Percentiles rank a stretch among this genome's conserved stretches.
These are phyloP conservation scores for Gallinago jamesoni DNA, from an alignment of 2,113 vertebrate genomes.

Conservation along the genomic window DNA sequence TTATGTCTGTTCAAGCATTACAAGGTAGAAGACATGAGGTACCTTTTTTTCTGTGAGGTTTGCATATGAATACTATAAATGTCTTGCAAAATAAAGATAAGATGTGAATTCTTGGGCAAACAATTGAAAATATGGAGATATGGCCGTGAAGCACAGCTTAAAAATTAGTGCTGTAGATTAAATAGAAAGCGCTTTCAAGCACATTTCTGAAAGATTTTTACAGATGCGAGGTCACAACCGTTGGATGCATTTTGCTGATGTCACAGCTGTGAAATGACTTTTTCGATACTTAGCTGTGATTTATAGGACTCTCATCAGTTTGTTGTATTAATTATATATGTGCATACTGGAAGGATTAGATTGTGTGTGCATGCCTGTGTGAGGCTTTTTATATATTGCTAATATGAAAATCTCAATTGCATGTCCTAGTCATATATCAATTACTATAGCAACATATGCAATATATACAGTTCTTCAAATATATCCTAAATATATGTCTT, in stretches of 20 bases:
- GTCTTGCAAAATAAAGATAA: background rate
- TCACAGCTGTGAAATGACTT: constrained; percentile 31
- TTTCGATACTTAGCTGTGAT: constrained; percentile 39
- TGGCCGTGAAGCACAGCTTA: background rate
- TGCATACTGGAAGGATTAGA: background rate
- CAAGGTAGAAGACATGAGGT: background rate
- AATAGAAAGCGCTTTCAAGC: background rate
- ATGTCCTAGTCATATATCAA: background rate
- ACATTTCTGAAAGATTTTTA: constrained; percentile 41
- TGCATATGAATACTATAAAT: background rate
- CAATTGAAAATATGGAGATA: background rate
- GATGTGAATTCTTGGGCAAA: background rate
- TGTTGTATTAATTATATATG: constrained; percentile 7
- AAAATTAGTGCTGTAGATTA: background rate
- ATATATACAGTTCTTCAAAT: background rate
- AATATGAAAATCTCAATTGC: background rate
- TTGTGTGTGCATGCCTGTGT: background rate
- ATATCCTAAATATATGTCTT: background rate
- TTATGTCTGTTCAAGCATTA: background rate
- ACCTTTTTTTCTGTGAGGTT: background rate
- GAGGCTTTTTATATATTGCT: background rate
- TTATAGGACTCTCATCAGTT: background rate
- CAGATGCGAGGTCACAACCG: background rate
- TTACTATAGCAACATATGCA: background rate
- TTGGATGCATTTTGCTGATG: constrained; percentile 42